These are phyloP conservation scores for Ctenomys sociabilis DNA, from an alignment of 2,113 vertebrate genomes.

Conservation along the genomic window DNA sequence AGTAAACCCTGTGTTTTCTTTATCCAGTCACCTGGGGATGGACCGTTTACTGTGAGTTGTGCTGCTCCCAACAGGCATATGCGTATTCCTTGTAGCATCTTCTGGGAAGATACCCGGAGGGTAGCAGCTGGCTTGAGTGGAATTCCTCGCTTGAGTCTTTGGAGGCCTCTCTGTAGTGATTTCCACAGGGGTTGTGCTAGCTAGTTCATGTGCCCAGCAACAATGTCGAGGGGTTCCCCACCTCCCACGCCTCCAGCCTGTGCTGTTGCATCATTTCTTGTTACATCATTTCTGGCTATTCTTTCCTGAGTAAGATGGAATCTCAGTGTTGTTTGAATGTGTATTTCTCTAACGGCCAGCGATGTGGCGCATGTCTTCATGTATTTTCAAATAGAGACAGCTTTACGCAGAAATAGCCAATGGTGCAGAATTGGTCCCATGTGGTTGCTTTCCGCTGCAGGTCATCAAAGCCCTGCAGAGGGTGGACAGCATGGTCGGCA, in stretches of 20 bases:
- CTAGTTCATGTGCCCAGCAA: not conserved
- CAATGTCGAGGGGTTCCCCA: too few relatives aligned
- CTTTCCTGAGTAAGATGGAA: not conserved
- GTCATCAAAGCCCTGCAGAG: constrained; percentile 90
- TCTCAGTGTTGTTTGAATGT: not conserved
- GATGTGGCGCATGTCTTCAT: not conserved
- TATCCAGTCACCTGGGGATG: not conserved
- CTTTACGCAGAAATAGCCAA: not conserved
- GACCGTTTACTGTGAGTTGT: not conserved
- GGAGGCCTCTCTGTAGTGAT: not conserved
- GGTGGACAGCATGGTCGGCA: constrained; percentile 90
- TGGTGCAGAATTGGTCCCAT: not conserved
- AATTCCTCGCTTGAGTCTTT: not conserved
- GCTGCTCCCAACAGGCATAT: not conserved
- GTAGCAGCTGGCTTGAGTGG: not conserved
- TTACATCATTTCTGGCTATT: too few relatives aligned
- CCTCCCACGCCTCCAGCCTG: not conserved
- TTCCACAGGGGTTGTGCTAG: not conserved
- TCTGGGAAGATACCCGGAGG: not conserved
- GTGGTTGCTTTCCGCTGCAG: constrained; percentile 81
- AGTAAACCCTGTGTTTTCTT: not conserved
- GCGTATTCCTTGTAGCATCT: not conserved
- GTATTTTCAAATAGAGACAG: not conserved
- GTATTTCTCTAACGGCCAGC: not conserved
- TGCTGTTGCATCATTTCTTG: not conserved